phyloP scores from a whole-genome alignment of 2,888 invertebrate species.

The Brenthis daphne region DNA sequence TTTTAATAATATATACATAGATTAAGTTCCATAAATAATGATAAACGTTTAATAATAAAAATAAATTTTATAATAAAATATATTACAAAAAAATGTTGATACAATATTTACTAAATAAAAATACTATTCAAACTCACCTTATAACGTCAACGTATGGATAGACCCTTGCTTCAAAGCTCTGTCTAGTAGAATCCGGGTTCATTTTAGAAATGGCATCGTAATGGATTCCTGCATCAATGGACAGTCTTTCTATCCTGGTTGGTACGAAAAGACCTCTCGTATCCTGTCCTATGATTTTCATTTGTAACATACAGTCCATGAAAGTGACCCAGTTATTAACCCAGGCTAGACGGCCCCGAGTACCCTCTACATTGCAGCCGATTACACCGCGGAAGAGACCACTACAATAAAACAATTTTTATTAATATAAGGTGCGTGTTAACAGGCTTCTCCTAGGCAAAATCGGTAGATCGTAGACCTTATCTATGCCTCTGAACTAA shows the following conservation, averaged over 20 bases:
- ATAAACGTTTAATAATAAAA: too few relatives aligned
- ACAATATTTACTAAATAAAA: background rate
- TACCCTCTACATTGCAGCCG: conserved; percentile 77
- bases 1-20: too few relatives aligned
- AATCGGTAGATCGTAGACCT: too few relatives aligned
- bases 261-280: conserved; percentile 88
- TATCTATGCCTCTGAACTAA: too few relatives aligned
- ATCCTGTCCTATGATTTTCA: conserved; percentile 87
- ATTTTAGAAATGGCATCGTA: conserved; percentile 74
- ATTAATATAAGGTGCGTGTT: too few relatives aligned
- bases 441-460: too few relatives aligned
- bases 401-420: conserved; percentile 48
- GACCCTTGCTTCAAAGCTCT: conserved; percentile 73
- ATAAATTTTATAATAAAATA: background rate
- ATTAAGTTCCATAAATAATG: too few relatives aligned
- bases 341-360: conserved; percentile 84
- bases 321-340: conserved; percentile 93
- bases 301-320: conserved; percentile 94
- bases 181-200: conserved; percentile 69
- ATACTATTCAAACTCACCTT: conserved; percentile 51
- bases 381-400: conserved; percentile 84
- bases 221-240: conserved; percentile 86
- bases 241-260: conserved; percentile 86
- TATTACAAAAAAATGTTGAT: background rate
- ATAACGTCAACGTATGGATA: conserved; percentile 77